phyloP scores from a whole-genome alignment of 2,113 vertebrate genomes.

The Piaya cayana region DNA sequence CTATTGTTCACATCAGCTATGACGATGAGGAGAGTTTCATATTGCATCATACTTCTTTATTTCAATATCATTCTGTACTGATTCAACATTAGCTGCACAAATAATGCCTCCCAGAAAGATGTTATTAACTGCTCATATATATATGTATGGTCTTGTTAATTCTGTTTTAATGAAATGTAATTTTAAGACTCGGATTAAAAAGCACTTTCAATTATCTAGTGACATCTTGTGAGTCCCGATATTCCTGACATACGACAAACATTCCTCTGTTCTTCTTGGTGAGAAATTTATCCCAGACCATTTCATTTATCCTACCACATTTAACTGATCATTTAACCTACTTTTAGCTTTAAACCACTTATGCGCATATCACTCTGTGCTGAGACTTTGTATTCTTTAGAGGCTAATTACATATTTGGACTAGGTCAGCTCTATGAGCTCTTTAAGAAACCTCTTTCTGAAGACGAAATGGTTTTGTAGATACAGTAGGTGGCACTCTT shows the following conservation, averaged over 20 bases:
- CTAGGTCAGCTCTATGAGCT: neutral
- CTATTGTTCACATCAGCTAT: neutral
- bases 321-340: neutral
- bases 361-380: fast-evolving
- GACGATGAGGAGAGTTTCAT: neutral
- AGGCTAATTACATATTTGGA: neutral
- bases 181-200: neutral
- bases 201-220: neutral
- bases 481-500: neutral
- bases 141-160: neutral
- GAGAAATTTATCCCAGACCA: neutral
- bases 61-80: neutral
- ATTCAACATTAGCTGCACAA: neutral
- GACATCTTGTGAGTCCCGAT: neutral
- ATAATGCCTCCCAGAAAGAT: neutral
- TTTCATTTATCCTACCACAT: neutral
- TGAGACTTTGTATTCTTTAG: neutral
- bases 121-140: neutral
- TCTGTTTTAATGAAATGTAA: neutral
- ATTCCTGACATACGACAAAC: neutral
- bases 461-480: neutral
- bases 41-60: neutral
- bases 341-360: neutral
- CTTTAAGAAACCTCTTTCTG: neutral
- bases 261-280: neutral